Evolutionary conservation across 2,113 vertebrate species (phyloP).

Genomic region (Coptodon rendalli): DNA sequence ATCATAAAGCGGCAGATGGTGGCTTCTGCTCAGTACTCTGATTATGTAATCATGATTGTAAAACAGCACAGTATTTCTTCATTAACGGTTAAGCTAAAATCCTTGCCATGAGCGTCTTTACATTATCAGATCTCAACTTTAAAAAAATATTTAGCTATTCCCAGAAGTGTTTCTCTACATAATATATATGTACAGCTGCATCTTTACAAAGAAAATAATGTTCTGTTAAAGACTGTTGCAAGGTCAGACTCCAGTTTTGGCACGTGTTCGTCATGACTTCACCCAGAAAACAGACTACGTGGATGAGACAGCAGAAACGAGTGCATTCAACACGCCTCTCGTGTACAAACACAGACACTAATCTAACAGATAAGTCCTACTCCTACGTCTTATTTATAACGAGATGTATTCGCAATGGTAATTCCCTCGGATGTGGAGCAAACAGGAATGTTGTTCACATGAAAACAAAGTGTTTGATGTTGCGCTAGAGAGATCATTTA

Average conservation of each 20-base stretch:
- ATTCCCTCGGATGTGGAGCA: neutral
- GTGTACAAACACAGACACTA: neutral
- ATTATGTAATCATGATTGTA: constrained; percentile 35
- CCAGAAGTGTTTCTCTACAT: constrained; percentile 44
- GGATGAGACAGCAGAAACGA: neutral
- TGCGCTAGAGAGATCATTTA: neutral
- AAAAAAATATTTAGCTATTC: constrained; percentile 64
- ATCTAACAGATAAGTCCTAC: neutral
- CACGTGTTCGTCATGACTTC: constrained; percentile 28
- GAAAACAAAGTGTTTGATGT: neutral
- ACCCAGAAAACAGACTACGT: neutral
- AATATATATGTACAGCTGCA: constrained; percentile 46
- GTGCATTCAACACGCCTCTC: neutral
- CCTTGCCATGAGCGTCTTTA: constrained; percentile 10
- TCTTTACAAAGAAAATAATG: constrained; percentile 53
- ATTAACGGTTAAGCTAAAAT: neutral
- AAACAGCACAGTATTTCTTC: constrained; percentile 36
- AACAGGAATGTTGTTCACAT: constrained; percentile 29
- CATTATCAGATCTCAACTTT: constrained; percentile 41
- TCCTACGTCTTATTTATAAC: neutral
- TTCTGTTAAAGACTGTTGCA: constrained; percentile 29
- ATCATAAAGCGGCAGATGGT: neutral
- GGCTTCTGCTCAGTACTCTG: neutral
- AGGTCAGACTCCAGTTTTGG: constrained; percentile 55
- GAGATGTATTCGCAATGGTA: constrained; percentile 15